Evolutionary conservation across 2,888 invertebrate species (phyloP).

Genomic region (Epistrophella euchroma): DNA sequence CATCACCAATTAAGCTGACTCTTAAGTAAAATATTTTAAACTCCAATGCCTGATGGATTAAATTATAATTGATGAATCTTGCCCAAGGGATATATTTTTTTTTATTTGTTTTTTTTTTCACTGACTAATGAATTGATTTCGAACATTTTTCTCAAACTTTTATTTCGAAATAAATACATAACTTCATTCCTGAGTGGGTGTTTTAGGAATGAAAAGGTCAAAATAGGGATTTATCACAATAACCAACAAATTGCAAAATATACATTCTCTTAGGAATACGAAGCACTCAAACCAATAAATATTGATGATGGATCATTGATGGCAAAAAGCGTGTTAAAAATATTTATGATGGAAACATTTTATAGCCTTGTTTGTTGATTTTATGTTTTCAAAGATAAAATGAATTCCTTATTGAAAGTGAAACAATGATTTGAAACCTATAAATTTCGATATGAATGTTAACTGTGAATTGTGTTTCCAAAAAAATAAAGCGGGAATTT

Average conservation of each 20-base stretch:
- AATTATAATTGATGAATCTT: slow-evolving; percentile 57
- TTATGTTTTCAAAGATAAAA: neutral
- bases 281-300: too few species aligned
- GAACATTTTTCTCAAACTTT: neutral
- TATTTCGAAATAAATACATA: neutral
- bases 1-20: neutral
- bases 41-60: slow-evolving; percentile 20
- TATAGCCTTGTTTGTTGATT: slow-evolving; percentile 11
- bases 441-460: neutral
- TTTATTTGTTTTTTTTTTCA: neutral
- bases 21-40: slow-evolving; percentile 22
- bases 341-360: slow-evolving; percentile 21
- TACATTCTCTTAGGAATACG: neutral
- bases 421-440: slow-evolving; percentile 3
- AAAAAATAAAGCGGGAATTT: neutral
- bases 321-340: slow-evolving; percentile 21
- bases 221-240: slow-evolving; percentile 5
- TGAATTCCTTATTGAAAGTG: slow-evolving; percentile 9
- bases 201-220: neutral
- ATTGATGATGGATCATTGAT: slow-evolving; percentile 16
- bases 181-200: neutral
- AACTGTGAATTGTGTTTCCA: neutral
- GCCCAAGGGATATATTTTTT: slow-evolving; percentile 10
- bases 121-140: slow-evolving; percentile 3
- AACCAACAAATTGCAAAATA: too few species aligned